phyloP scores from a whole-genome alignment of 2,888 invertebrate genomes.

The Ophraella communa region DNA sequence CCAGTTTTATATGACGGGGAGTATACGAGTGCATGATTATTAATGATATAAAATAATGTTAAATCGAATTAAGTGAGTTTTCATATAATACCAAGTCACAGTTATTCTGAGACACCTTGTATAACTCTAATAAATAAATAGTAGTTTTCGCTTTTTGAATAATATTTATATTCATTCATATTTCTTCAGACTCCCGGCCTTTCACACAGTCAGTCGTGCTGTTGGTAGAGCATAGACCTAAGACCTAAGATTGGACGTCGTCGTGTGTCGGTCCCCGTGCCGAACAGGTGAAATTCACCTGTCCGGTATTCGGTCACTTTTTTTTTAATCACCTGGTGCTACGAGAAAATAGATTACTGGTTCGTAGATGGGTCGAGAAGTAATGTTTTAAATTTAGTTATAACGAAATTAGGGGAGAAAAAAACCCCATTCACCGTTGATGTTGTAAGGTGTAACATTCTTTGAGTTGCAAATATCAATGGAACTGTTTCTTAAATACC shows the following conservation, averaged over 20 bases:
- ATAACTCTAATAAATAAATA: too few species aligned
- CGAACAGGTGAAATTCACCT: slow-evolving; percentile 52
- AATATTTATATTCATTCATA: background rate
- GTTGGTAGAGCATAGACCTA: slow-evolving; percentile 9
- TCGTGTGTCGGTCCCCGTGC: slow-evolving; percentile 47
- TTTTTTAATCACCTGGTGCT: slow-evolving; percentile 41
- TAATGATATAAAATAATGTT: too few species aligned
- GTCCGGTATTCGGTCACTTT: slow-evolving; percentile 43
- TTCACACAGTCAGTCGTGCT: background rate
- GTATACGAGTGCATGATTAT: too few species aligned
- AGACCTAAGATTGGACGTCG: slow-evolving; percentile 29
- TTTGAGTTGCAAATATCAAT: slow-evolving; percentile 15
- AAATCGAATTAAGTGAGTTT: too few species aligned
- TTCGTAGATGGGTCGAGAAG: slow-evolving; percentile 23
- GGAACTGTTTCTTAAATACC: slow-evolving; percentile 10
- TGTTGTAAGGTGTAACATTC: slow-evolving; percentile 15
- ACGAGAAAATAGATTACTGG: slow-evolving; percentile 37
- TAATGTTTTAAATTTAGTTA: slow-evolving; percentile 28
- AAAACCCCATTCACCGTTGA: slow-evolving; percentile 36
- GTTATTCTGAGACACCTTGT: too few species aligned
- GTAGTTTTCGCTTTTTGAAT: background rate
- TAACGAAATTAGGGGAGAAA: slow-evolving; percentile 37
- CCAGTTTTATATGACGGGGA: too few species aligned
- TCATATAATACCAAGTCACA: too few species aligned
- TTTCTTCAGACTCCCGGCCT: slow-evolving; percentile 11